A percentile compares a stretch with the other conserved stretches of the same genome.
These are phyloP conservation scores for Acrossocheilus fasciatus DNA, from an alignment of 2,797 vertebrate genomes.

Conservation along the genomic window DNA sequence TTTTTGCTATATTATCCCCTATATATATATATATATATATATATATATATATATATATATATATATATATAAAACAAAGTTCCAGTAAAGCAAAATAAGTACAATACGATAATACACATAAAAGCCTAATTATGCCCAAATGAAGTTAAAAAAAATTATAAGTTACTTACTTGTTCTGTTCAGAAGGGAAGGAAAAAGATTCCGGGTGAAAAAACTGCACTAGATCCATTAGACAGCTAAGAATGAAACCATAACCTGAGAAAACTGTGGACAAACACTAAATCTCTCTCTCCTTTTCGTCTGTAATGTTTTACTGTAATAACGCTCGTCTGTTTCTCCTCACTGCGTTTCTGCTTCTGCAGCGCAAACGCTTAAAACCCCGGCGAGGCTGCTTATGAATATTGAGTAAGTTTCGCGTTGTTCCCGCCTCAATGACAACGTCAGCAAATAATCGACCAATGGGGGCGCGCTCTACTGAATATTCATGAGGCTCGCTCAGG, in stretches of 20 bases:
- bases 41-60: too few species aligned
- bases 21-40: background rate
- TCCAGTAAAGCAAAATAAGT: background rate
- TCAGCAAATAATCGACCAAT: background rate
- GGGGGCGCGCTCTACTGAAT: background rate
- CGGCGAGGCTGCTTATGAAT: background rate
- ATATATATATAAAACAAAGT: background rate
- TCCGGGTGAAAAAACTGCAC: conserved; percentile 88
- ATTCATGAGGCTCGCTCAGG: background rate
- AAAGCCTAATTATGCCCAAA: background rate
- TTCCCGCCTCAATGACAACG: background rate
- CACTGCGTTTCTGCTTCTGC: background rate
- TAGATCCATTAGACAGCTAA: conserved; percentile 82
- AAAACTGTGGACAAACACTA: background rate
- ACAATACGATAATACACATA: background rate
- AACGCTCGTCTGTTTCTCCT: background rate
- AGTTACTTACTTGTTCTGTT: conserved; percentile 83
- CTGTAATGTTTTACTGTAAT: background rate
- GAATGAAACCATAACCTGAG: conserved; percentile 27
- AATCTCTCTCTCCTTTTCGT: background rate
- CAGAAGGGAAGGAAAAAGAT: conserved; percentile 86
- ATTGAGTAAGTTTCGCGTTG: background rate
- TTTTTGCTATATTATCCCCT: background rate
- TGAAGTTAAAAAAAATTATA: background rate
- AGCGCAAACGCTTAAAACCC: background rate